phyloP scores from a whole-genome alignment of 2,113 vertebrate genomes.

The Cyanistes caeruleus region DNA sequence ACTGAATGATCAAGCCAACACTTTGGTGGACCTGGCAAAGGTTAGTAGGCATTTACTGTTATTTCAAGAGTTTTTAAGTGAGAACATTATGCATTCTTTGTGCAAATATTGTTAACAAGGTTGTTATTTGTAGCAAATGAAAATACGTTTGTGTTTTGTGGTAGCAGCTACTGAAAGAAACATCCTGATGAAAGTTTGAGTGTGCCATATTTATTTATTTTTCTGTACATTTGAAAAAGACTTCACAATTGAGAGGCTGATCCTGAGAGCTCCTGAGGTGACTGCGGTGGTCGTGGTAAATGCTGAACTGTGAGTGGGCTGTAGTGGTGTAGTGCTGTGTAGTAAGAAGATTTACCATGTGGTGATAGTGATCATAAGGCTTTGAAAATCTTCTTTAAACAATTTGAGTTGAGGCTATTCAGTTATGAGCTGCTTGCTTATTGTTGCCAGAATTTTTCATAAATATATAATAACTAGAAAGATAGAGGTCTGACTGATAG shows the following conservation, averaged over 20 bases:
- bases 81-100: not conserved
- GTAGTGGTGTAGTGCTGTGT: not conserved
- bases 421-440: not conserved
- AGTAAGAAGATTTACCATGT: not conserved
- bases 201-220: not conserved
- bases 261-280: not conserved
- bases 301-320: not conserved
- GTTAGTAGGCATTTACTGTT: constrained; percentile 75
- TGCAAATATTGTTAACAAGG: not conserved
- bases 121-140: not conserved
- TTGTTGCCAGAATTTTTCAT: not conserved
- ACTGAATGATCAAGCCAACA: constrained; percentile 99
- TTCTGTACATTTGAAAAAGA: not conserved
- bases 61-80: not conserved
- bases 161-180: not conserved
- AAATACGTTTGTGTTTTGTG: not conserved
- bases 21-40: constrained; percentile 99
- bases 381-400: not conserved
- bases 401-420: not conserved
- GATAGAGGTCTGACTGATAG: not conserved
- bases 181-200: not conserved
- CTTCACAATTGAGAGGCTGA: not conserved
- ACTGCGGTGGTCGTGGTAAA: not conserved
- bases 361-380: not conserved
- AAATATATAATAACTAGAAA: not conserved